Evolutionary conservation across 2,113 vertebrate genomes (phyloP).

Genomic region (Mesocricetus auratus): DNA sequence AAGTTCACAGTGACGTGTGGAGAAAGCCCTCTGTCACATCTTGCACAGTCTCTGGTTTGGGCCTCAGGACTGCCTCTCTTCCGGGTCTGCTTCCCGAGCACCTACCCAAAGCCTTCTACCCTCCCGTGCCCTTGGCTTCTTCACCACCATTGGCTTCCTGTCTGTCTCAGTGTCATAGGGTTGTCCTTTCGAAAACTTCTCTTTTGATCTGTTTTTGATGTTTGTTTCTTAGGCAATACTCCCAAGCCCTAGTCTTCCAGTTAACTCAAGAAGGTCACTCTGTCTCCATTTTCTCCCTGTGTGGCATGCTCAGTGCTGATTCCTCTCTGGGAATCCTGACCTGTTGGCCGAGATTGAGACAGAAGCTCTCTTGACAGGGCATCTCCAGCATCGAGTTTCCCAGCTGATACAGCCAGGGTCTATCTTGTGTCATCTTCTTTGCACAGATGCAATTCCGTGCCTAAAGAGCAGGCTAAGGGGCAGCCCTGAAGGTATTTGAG

Average conservation of each 20-base stretch:
- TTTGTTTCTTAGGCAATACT: not conserved
- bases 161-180: not conserved
- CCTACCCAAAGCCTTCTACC: not conserved
- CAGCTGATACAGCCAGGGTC: not conserved
- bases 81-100: not conserved
- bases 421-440: not conserved
- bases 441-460: not conserved
- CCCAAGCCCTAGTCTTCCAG: not conserved
- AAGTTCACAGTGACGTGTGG: not conserved
- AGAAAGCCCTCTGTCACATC: not conserved
- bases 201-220: too few relatives aligned
- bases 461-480: not conserved
- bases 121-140: not conserved
- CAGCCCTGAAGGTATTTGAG: not conserved
- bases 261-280: not conserved
- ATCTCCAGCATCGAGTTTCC: not conserved
- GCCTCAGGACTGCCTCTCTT: not conserved
- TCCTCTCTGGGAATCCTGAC: conserved; percentile 17
- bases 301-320: not conserved
- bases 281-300: not conserved
- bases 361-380: not conserved
- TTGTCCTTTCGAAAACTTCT: not conserved
- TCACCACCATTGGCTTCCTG: not conserved
- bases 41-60: too few relatives aligned
- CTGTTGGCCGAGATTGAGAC: not conserved